Percentiles rank a stretch among this genome's conserved stretches.
These are phyloP conservation scores for Aspidapion aeneum DNA, from an alignment of 2,888 invertebrate genomes.

Conservation along the genomic window DNA sequence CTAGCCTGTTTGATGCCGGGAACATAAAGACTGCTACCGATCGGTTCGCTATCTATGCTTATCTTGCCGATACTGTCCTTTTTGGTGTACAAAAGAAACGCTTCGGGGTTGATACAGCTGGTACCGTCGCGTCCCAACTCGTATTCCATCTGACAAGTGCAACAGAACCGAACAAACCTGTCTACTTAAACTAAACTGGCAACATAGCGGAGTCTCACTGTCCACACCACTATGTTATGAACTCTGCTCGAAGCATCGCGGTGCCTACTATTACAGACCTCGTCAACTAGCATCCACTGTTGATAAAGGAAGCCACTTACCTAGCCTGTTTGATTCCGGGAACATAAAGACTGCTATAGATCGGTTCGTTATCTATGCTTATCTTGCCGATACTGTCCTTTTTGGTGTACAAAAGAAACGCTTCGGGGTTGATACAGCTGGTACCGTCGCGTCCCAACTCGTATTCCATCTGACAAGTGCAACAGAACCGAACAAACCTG, in stretches of 20 bases:
- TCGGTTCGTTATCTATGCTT: conserved; percentile 77
- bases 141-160: conserved; percentile 84
- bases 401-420: conserved; percentile 81
- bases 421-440: conserved; percentile 82
- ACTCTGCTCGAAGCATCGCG: too few relatives aligned
- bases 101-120: conserved; percentile 82
- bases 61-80: conserved; percentile 82
- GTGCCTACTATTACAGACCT: too few relatives aligned
- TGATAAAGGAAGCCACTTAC: conserved; percentile 63
- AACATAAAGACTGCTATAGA: conserved; percentile 69
- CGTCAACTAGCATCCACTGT: too few relatives aligned
- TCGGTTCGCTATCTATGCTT: conserved; percentile 77
- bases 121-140: conserved; percentile 74
- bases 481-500: too few relatives aligned
- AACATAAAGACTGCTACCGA: conserved; percentile 69
- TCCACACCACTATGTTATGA: too few relatives aligned
- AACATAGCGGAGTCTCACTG: too few relatives aligned
- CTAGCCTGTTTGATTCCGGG: conserved; percentile 83
- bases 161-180: too few relatives aligned
- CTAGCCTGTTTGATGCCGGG: conserved; percentile 83
- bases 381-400: conserved; percentile 82
- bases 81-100: conserved; percentile 81
- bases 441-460: conserved; percentile 74
- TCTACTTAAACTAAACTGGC: too few relatives aligned
- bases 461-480: conserved; percentile 81